Evolutionary conservation across 2,797 vertebrate species (phyloP), one percentile per base, ranked within the genome.

Genomic region (Ctenosaura bakeri): DNA sequence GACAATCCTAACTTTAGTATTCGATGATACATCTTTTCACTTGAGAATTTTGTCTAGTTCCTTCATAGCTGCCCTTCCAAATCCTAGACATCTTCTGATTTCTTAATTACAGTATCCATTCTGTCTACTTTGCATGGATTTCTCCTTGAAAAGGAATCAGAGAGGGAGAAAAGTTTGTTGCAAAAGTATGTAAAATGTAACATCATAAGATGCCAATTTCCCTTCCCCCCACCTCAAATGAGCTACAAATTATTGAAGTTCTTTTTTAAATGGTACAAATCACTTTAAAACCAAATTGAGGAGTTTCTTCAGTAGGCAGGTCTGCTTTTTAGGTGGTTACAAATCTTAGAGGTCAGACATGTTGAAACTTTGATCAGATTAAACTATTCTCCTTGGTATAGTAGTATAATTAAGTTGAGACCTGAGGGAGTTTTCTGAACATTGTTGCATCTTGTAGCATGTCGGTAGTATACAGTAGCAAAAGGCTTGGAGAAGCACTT

Each of bases 331-430:
- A 96, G 96, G 95, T 96, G 95, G 96, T 96, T 96, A 94, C 92
- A 95, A 94, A 94, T 93, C 91, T 94, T 90, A 94, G 93, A 95
- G 94, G 95, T 96, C 93, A 96, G 96, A 96, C 96, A 96, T 96
- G 96, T 97, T 96, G 95, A 96, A 96, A 94, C 96, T 96, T 96
- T 97, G 95, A 95, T 96, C 95, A 96, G 96, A 94, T 96, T 96
- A 96, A 96, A 95, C 94, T 95, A 94, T 94, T 96, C 95, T 96
- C 94, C 95, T 95, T 94, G 95, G 93, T 95, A 93, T 95, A 93
- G 94, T 94, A 95, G 93, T 95, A 89, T 97, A 96, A 96, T 96
- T 96, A 94, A 96, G 88, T 96, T 94, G 86, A 95, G 94, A 95
- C 96, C 95, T 0, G 94, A 95, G 95, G 95, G 95, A 95, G 83